Evolutionary conservation across 2,888 invertebrate genomes (phyloP), one percentile per base, ranked within the genome.

Genomic region (Apoda limacodes): DNA sequence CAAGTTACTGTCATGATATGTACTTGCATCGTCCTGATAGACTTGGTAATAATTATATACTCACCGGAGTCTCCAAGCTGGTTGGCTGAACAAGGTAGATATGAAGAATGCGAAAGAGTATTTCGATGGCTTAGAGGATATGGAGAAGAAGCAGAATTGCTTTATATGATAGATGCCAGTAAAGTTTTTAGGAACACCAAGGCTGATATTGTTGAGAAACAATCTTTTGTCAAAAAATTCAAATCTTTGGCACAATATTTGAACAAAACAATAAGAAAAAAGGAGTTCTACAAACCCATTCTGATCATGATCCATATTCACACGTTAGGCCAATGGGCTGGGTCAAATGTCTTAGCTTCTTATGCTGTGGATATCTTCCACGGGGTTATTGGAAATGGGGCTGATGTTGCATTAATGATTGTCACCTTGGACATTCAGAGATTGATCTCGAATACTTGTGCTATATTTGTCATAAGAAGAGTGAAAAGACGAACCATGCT

Each of bases 81-180:
- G 86, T 48, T 88, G 10, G 69, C 84, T 1, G 72, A 81, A 15
- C 82, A 82, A 37, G 82, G 81, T 1, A 64, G 71, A 9, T 57
- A 70, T 1, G 70, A 71, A 0, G 75, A 84, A 20, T 84, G 85
- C 1, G 67, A 72, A 35, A 54, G 60, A 17, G 68, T 84, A 0
- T 83, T 85, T 13, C 61, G 71, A 13, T 85, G 81, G 69, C 68
- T 84, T 21, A 63, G 86, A 39, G 85, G 84, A 15, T 48, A 58
- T 5, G 55, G 57, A 0, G 60, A 61, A 37, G 59, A 63, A 21
- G 78, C 76, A 2, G 68, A 70, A 43, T 37, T 70, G 9, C 50
- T 57, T 4, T 53, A 51, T 26, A 60, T 71, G 59, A 60, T 71
- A 13, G 60, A 40, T 47, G 62, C 43, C 34, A 66, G 47, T 50